Evolutionary conservation across 2,113 vertebrate genomes (phyloP).

Genomic region (Azemiops feae): DNA sequence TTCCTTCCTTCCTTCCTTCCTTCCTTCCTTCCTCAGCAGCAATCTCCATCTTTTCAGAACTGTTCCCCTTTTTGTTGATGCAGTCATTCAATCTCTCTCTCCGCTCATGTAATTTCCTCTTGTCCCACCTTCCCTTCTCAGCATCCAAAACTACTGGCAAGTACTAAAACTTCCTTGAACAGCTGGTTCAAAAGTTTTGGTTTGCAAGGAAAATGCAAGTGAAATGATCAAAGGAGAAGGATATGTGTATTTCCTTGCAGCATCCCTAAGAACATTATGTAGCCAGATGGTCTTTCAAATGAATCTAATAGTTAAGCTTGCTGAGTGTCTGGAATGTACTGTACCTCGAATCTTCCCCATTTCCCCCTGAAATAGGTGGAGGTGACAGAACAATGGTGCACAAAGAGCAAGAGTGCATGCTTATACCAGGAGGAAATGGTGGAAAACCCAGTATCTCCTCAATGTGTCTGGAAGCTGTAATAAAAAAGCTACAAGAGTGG

Average conservation of each 20-base stretch:
- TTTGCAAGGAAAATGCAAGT: background rate
- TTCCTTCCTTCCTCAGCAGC: background rate
- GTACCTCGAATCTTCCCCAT: background rate
- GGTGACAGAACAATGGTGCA: background rate
- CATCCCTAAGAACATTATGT: background rate
- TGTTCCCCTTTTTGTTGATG: background rate
- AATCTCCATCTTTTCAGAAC: background rate
- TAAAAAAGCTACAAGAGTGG: background rate
- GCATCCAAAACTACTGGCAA: background rate
- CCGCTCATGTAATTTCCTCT: background rate
- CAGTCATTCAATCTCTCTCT: background rate
- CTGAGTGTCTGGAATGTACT: background rate
- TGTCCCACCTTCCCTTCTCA: background rate
- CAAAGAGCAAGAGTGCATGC: background rate
- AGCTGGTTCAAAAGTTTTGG: background rate
- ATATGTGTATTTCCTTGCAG: background rate
- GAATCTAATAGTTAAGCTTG: background rate
- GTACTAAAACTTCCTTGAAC: background rate
- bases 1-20: no score
- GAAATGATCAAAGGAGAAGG: background rate
- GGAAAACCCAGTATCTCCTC: background rate
- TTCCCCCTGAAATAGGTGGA: background rate
- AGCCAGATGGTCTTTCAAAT: background rate
- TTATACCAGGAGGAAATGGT: background rate
- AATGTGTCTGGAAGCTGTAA: background rate